phyloP scores from a whole-genome alignment of 2,888 invertebrate species.

The Tachina lurida region DNA sequence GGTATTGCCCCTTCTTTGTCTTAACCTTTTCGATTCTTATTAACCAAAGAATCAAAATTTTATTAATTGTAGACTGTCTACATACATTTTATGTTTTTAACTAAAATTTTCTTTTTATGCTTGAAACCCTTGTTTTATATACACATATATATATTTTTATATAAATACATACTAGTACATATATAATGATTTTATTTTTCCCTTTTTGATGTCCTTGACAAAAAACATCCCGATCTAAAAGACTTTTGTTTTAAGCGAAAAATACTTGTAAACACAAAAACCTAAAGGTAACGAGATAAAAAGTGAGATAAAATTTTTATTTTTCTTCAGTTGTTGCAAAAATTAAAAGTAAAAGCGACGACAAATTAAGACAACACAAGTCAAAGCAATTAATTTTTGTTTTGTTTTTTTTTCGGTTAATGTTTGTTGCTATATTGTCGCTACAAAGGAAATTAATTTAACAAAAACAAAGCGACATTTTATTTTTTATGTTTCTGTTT shows the following conservation, averaged over 20 bases:
- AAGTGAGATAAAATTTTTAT: conserved; percentile 40
- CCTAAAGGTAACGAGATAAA: conserved; percentile 30
- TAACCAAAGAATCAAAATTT: too few species aligned
- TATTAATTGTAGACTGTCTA: too few species aligned
- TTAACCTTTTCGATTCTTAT: too few species aligned
- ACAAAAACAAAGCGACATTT: conserved; percentile 44
- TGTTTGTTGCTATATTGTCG: conserved; percentile 24
- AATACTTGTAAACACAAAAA: neutral
- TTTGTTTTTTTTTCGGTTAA: conserved; percentile 7
- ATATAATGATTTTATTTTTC: too few species aligned
- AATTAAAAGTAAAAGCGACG: conserved; percentile 27
- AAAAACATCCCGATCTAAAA: neutral
- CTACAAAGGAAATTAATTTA: conserved; percentile 53
- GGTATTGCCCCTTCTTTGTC: too few species aligned
- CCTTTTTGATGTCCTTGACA: neutral
- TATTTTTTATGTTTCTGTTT: conserved; percentile 42
- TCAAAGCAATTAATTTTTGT: conserved; percentile 66
- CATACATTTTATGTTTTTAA: too few species aligned
- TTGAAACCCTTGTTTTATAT: too few species aligned
- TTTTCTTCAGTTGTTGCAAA: conserved; percentile 16
- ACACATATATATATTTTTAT: too few species aligned
- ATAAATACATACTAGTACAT: neutral
- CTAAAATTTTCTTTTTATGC: too few species aligned
- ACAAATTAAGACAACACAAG: conserved; percentile 62
- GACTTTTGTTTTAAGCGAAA: neutral